Base-by-base conservation (phyloP, 2,797 vertebrate genomes). In the Spheniscus humboldti region DNA sequence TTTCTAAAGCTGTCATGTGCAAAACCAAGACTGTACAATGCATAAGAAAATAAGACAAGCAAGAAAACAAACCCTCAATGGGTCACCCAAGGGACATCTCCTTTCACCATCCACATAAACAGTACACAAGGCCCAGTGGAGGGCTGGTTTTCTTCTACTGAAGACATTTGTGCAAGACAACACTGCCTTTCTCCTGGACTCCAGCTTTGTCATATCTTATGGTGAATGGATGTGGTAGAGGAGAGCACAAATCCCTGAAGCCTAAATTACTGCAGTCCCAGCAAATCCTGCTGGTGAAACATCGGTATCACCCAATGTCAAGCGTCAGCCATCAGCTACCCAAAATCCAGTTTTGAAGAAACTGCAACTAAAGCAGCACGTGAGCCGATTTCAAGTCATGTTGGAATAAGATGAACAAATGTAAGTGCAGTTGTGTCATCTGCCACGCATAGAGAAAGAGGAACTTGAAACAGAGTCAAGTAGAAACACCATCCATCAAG, bases 271-370 rank as follows among this genome's bases (percentile, higher is more conserved):
- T 63, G 48, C 72, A 87, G 85, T 75, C 69, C 57, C 77, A 93
- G 59, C 22, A 53, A 69, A 28, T 86, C 57, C 48, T 94, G 67
- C 55, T 73, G 30, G 53, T 50, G 72, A 84, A 74, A 94, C 37
- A 60, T 7, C 1, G 16, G 30, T 76, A 78, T 47, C 27, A 39
- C 41, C 62, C 43, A 92, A 67, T 96, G 68, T 55, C 78, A 90
- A 94, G 79, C 88, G 71, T 78, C 68, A 53, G 45, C 90, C 55
- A 93, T 64, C 20, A 39, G 91, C 69, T 39, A 88, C 13, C 62
- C n/a, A 68, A 85, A 92, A 85, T 93, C 87, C 91, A 96, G 94
- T 94, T 96, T 7, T 89, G 71, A 91, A 94, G 83, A 94, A 91
- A 77, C 48, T 95, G 91, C 7, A 18, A 94, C 77, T 84, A 89